Percentiles rank a stretch among this genome's conserved stretches.
These are phyloP conservation scores for Zaprionus ornatus DNA, from an alignment of 1,140 invertebrate species.

Conservation along the genomic window DNA sequence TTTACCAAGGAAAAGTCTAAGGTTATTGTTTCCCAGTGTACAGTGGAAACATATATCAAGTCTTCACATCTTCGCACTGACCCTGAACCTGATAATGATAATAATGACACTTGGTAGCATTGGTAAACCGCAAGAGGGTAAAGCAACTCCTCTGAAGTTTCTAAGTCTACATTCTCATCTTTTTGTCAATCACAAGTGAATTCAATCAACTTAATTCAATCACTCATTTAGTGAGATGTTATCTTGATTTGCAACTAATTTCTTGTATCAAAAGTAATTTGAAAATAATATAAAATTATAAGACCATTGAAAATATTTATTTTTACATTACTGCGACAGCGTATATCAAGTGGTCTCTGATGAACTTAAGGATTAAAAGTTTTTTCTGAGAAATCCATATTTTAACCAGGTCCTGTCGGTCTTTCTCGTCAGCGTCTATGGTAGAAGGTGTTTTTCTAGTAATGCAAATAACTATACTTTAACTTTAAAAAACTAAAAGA, in stretches of 20 bases:
- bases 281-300: neutral
- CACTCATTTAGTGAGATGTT: slow-evolving; percentile 1
- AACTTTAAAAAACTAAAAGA: neutral
- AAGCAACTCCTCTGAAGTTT: neutral
- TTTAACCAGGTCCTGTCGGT: too few species aligned
- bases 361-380: too few species aligned
- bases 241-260: neutral
- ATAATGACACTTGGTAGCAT: neutral
- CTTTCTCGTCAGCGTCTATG: too few species aligned
- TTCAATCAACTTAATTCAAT: slow-evolving; percentile 1
- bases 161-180: neutral
- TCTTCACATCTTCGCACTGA: neutral
- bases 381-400: too few species aligned
- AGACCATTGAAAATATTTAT: neutral
- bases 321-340: too few species aligned
- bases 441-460: too few species aligned
- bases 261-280: neutral
- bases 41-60: neutral
- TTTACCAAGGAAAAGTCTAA: slow-evolving; percentile 11
- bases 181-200: slow-evolving; percentile 3
- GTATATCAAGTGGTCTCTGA: too few species aligned
- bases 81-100: neutral
- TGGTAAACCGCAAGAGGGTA: neutral
- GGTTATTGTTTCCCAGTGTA: neutral
- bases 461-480: neutral